Evolutionary conservation across 2,113 vertebrate species (phyloP).

Genomic region (Heptranchias perlo): DNA sequence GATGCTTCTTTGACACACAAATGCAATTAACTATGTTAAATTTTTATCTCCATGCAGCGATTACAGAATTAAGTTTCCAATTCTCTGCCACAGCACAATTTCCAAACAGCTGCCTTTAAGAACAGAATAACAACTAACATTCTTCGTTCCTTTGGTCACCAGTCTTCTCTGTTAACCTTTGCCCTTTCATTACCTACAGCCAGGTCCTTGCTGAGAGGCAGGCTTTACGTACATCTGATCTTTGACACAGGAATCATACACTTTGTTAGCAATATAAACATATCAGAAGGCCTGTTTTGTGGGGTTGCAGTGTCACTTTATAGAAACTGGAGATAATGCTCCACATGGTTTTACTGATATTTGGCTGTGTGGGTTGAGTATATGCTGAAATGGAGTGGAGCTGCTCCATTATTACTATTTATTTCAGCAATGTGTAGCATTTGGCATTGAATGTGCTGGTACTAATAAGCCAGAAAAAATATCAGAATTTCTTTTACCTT

Average conservation of each 20-base stretch:
- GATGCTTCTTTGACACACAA: not conserved
- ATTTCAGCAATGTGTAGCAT: not conserved
- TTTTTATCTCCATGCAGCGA: not conserved
- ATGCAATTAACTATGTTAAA: constrained; percentile 6
- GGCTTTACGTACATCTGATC: not conserved
- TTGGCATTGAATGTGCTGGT: not conserved
- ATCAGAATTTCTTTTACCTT: not conserved
- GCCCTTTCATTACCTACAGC: constrained; percentile 2
- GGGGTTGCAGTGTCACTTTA: not conserved
- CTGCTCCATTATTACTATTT: not conserved
- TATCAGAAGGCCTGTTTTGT: not conserved
- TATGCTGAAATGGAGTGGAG: not conserved
- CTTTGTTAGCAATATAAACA: constrained; percentile 35
- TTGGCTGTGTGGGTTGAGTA: not conserved
- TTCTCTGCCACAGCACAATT: not conserved
- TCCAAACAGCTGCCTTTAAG: not conserved
- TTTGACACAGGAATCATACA: constrained; percentile 23
- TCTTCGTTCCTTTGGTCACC: not conserved
- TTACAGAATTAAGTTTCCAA: not conserved
- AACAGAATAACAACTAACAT: not conserved
- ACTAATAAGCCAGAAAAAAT: not conserved
- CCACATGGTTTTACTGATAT: not conserved
- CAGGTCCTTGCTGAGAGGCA: constrained; percentile 13
- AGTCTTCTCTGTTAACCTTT: constrained; percentile 14
- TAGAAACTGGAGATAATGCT: not conserved